Conservation (phyloP, 2,888 invertebrate species). For the Phrixothrix hirtus region DNA sequence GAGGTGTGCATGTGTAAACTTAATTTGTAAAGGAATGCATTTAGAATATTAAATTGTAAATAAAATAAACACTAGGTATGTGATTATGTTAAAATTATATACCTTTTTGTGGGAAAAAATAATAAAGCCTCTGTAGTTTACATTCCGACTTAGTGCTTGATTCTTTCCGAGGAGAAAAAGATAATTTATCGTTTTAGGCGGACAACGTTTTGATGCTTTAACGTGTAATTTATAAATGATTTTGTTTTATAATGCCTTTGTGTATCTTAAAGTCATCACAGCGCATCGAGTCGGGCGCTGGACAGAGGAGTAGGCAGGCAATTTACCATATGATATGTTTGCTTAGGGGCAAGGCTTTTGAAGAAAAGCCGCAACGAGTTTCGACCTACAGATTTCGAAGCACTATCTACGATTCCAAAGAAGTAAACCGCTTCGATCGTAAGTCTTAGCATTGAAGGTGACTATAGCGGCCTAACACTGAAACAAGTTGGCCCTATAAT, state of each 20-base stretch:
- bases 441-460: conserved; percentile 38
- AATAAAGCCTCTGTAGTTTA: conserved; percentile 37
- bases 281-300: conserved; percentile 47
- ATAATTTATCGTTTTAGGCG: conserved; percentile 56
- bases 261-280: conserved; percentile 54
- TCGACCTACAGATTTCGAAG: conserved; percentile 31
- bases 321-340: conserved; percentile 58
- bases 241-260: conserved; percentile 56
- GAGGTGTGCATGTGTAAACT: conserved; percentile 26
- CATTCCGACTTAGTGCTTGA: conserved; percentile 27
- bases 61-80: conserved; percentile 37
- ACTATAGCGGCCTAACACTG: conserved; percentile 51
- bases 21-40: conserved; percentile 28
- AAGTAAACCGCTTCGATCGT: conserved; percentile 20
- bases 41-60: conserved; percentile 38
- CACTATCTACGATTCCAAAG: conserved; percentile 22
- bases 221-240: conserved; percentile 58
- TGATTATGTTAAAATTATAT: conserved; percentile 39
- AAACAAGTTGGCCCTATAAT: conserved; percentile 57
- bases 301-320: conserved; percentile 54
- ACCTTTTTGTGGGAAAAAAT: conserved; percentile 34
- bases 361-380: conserved; percentile 40
- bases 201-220: conserved; percentile 57
- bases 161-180: conserved; percentile 44
- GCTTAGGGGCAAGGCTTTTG: conserved; percentile 56